Evolutionary conservation across 1,140 invertebrate genomes (phyloP), one percentile per base, ranked within the genome.

Genomic region (Babylonia areolata): DNA sequence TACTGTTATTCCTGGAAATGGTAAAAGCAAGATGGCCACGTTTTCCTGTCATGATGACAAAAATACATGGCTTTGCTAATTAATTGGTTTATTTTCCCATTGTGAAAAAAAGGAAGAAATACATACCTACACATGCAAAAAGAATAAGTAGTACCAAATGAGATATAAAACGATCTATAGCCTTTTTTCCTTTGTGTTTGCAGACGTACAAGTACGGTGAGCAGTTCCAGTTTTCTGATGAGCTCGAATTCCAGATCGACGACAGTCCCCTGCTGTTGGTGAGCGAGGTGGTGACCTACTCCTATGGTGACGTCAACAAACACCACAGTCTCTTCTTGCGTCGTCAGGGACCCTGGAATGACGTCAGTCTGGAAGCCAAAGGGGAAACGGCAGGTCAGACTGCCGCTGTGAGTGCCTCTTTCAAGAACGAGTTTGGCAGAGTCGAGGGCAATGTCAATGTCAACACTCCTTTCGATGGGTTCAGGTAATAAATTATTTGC

Each of bases 401-500:
- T 23, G 46, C 33, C 23, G 46, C 42, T 5, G 35, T 58, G 40
- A 42, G 54, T n/a, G 46, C n/a, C 28, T 54, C 28, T 42, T 80
- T 80, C 42, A 80, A 80, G 78, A 80, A 80, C 46, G 78, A 80
- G 23, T 80, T 33, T 40, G 78, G 78, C 78, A 80, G 78, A 40
- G 33, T 54, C 31, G 78, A 80, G 46, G 46, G 42, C 78, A 58
- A 51, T 31, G 78, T 80, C 42, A 80, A 80, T 12, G 42, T 80
- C 46, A 80, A 80, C 78, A 80, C 78, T n/a, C 78, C 78, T 80
- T 80, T 80, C 78, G 78, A 80, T 9, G 46, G 78, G 12, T 80
- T 17, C 78, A 80, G 15, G 78, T 80, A 80, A 46, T 17, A 20
- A 12, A 3, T 51, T 12, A 12, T 51, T 51, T 51, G 46, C 17